Percentiles rank a stretch among this genome's conserved stretches.
These are phyloP conservation scores for Patella pellucida DNA, from an alignment of 2,888 invertebrate genomes.

Conservation along the genomic window DNA sequence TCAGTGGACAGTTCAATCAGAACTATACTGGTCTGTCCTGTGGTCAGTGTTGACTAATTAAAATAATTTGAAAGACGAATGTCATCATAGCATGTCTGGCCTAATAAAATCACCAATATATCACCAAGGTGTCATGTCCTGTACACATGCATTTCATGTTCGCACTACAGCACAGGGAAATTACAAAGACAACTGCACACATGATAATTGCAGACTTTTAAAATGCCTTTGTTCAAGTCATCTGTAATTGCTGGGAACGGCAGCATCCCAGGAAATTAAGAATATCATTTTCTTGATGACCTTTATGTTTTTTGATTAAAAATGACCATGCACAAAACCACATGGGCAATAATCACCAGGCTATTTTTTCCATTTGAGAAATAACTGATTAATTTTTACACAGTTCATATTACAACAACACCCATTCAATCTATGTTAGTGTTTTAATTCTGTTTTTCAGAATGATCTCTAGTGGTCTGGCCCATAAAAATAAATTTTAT, in stretches of 20 bases:
- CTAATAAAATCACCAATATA: not conserved
- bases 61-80: not conserved
- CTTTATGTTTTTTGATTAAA: too few species aligned
- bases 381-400: too few species aligned
- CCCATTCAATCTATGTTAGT: too few species aligned
- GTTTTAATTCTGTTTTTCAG: too few species aligned
- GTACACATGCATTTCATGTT: slow-evolving; percentile 1
- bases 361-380: too few species aligned
- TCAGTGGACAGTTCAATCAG: not conserved
- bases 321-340: too few species aligned
- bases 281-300: not conserved
- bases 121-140: not conserved
- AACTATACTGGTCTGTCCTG: not conserved
- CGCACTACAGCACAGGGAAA: not conserved
- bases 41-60: not conserved
- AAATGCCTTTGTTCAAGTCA: not conserved
- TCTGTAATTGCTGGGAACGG: not conserved
- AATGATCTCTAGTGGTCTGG: too few species aligned
- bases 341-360: too few species aligned
- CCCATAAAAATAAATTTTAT: too few species aligned
- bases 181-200: not conserved
- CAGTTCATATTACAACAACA: too few species aligned
- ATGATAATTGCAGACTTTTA: not conserved
- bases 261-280: not conserved
- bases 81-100: not conserved